Evolutionary conservation across 2,888 invertebrate species (phyloP).

Genomic region (Platynereis dumerilii): DNA sequence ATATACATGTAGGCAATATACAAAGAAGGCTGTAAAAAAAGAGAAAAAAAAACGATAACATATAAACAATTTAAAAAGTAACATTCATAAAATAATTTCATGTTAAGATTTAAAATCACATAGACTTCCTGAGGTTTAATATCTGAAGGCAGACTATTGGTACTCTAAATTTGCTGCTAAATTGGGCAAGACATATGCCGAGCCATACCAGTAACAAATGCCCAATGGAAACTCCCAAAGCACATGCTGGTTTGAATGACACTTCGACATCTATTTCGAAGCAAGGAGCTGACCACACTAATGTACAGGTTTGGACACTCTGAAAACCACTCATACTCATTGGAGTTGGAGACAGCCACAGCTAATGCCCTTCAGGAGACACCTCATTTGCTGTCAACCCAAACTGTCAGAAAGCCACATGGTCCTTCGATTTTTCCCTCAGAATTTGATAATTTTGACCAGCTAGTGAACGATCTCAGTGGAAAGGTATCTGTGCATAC

Average conservation of each 20-base stretch:
- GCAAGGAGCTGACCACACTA: slow-evolving; percentile 14
- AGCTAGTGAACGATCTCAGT: slow-evolving; percentile 34
- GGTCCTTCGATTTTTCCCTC: too few relatives aligned
- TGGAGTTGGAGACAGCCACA: slow-evolving; percentile 32
- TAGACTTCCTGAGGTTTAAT: too few relatives aligned
- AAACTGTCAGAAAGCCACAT: too few relatives aligned
- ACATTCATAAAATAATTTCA: too few relatives aligned
- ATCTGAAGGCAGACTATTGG: too few relatives aligned
- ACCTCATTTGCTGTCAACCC: too few relatives aligned
- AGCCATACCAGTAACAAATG: slow-evolving; percentile 15
- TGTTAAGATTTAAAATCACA: too few relatives aligned
- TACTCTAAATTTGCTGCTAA: too few relatives aligned
- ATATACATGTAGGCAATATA: too few relatives aligned
- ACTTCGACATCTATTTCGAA: slow-evolving; percentile 12
- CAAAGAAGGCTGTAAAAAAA: too few relatives aligned
- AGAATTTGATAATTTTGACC: slow-evolving; percentile 41
- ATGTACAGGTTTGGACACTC: slow-evolving; percentile 15
- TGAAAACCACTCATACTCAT: slow-evolving; percentile 10
- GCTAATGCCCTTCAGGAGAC: slow-evolving; percentile 31
- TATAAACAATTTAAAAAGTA: too few relatives aligned
- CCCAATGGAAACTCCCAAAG: slow-evolving; percentile 25
- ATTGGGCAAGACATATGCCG: slow-evolving; percentile 17
- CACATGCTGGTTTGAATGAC: slow-evolving; percentile 24
- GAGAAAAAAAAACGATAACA: too few relatives aligned
- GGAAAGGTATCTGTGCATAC: slow-evolving; percentile 38